Percentiles rank a stretch among this genome's conserved stretches.
Evolutionary conservation across 2,797 vertebrate genomes (phyloP).

Genomic region (Phoeniculus purpureus): DNA sequence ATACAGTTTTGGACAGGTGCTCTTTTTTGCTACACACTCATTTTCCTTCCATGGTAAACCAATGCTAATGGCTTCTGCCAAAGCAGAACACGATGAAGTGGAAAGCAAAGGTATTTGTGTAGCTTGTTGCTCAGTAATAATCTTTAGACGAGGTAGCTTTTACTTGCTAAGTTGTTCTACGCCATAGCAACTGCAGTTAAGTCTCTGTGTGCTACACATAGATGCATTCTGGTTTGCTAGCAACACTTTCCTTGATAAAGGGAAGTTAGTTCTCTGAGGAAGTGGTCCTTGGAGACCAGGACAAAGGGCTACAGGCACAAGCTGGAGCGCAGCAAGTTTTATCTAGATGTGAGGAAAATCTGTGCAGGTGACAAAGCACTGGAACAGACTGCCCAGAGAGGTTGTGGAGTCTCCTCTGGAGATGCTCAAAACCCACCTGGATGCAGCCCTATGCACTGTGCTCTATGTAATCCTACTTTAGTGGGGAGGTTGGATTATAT

Average conservation of each 20-base stretch:
- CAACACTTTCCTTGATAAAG: not conserved
- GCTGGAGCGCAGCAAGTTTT: no score
- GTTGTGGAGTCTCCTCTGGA: no score
- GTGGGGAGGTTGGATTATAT: no score
- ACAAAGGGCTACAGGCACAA: no score
- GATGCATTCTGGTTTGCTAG: not conserved
- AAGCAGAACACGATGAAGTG: not conserved
- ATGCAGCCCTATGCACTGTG: no score
- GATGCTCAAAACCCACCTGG: no score
- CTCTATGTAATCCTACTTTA: no score
- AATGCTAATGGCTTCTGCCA: not conserved
- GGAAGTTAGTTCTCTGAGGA: not conserved
- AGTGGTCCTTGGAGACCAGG: not conserved
- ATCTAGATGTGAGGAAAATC: no score
- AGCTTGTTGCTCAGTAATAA: not conserved
- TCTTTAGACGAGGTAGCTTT: not conserved
- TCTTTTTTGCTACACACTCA: fast-evolving
- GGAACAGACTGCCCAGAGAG: no score
- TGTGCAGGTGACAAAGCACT: no score
- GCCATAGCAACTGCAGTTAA: not conserved
- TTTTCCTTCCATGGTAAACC: not conserved
- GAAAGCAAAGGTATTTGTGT: not conserved
- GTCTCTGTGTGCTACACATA: not conserved
- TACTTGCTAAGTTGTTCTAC: not conserved
- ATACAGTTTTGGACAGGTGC: not conserved